A percentile compares a stretch with the other conserved stretches of the same genome.
These are phyloP conservation scores for Priocnemis perturbator DNA, from an alignment of 2,888 invertebrate species.

Conservation along the genomic window DNA sequence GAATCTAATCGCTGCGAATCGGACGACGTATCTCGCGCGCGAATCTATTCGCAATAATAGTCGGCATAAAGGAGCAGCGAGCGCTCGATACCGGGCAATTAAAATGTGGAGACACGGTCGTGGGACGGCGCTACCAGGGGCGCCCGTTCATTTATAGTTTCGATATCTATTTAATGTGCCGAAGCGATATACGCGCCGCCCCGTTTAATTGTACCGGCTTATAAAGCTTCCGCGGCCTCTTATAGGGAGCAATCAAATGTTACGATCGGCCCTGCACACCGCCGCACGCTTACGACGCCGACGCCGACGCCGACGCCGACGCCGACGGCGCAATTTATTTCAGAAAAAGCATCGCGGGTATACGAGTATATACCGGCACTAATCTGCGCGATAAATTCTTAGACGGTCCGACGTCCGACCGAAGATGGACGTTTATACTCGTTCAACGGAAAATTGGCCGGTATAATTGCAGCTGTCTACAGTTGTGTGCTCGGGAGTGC, in stretches of 20 bases:
- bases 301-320: no score
- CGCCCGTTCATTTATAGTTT: constrained; percentile 17
- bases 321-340: constrained; percentile 28
- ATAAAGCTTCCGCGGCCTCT: constrained; percentile 17
- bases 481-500: no score
- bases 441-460: neutral
- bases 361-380: no score
- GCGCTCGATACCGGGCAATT: constrained; percentile 23
- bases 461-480: no score
- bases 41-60: constrained; percentile 12
- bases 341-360: constrained; percentile 9
- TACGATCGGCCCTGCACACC: constrained; percentile 11
- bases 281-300: neutral
- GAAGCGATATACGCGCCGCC: constrained; percentile 14
- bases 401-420: neutral
- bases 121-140: no score
- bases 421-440: neutral
- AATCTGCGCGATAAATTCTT: constrained; percentile 1
- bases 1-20: no score
- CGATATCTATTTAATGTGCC: constrained; percentile 22
- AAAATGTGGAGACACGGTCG: constrained; percentile 12
- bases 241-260: constrained; percentile 33
- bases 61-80: neutral
- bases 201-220: constrained; percentile 31
- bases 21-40: no score